Conservation (phyloP, 1,140 invertebrate genomes). For the Drosophila subpulchrella region DNA sequence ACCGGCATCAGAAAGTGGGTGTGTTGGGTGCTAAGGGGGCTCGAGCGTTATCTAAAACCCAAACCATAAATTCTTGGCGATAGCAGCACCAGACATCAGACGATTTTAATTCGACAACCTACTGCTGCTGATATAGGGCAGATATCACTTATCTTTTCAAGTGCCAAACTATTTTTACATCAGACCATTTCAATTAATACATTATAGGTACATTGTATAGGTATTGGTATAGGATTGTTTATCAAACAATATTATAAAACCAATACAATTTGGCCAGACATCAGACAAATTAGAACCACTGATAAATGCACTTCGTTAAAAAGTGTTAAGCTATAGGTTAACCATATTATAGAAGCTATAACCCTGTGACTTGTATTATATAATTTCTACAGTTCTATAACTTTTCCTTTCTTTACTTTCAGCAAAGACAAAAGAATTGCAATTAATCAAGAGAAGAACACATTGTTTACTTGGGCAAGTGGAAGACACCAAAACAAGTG, state of each 20-base stretch:
- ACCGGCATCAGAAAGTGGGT: slow-evolving; percentile 16
- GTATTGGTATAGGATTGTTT: background rate
- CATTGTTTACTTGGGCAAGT: slow-evolving; percentile 26
- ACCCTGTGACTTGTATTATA: slow-evolving; percentile 6
- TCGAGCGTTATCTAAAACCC: slow-evolving; percentile 42
- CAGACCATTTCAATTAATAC: slow-evolving; percentile 4
- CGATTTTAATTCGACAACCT: slow-evolving; percentile 10
- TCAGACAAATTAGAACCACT: background rate
- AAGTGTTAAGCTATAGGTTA: background rate
- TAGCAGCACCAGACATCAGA: slow-evolving; percentile 14
- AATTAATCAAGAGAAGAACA: slow-evolving; percentile 4
- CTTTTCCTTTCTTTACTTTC: slow-evolving; percentile 48
- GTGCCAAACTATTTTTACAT: slow-evolving; percentile 13
- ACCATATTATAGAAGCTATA: background rate
- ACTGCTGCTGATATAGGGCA: slow-evolving; percentile 10
- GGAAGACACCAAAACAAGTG: slow-evolving; percentile 7
- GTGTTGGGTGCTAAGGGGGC: slow-evolving; percentile 37
- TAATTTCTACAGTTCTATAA: background rate
- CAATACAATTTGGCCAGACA: background rate
- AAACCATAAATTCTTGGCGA: slow-evolving; percentile 8
- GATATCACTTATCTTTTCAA: slow-evolving; percentile 3
- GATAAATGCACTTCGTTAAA: background rate
- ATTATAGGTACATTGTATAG: background rate
- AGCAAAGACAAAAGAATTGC: slow-evolving; percentile 65
- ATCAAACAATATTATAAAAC: slow-evolving; percentile 15